Base-by-base conservation (phyloP, 2,113 vertebrate species). In the Cyprinodon brontotheroides region DNA sequence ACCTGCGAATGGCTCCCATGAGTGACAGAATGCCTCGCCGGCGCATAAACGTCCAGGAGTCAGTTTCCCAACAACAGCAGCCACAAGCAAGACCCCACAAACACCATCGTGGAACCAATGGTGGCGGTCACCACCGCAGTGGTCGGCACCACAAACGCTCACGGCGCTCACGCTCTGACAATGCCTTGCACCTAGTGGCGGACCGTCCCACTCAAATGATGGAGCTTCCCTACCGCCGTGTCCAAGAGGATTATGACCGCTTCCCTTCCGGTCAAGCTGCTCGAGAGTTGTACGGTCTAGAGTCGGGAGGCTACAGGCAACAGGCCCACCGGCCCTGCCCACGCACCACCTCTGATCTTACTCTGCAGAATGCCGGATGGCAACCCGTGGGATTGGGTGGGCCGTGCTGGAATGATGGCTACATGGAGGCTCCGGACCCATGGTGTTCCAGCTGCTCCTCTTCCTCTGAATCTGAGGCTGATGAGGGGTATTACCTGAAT, bases 381-480 rank as follows among this genome's bases (percentile, higher is more conserved):
- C 96, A 96, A 57, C 95, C 95, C 0, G 95, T 94, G 85, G 95
- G 96, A 69, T 82, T 87, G n/a, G 89, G 91, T 1, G 90, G 92
- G 41, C 96, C 95, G 15, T 96, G 95, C 88, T 94, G 97, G 40
- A 86, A 84, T 1, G 92, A 94, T 0, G 91, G 91, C 3, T 91
- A 93, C 70, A 94, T 86, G 78, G 92, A 93, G 69, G 73, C 75
- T 7, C 95, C 90, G n/a, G 93, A 97, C 68, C 96, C 97, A 61
- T 99, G 97, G 96, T 99, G 98, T 70, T 99, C 97, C 60, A 99
- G 97, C 73, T 98, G 97, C 89, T 98, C 98, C 72, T 98, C 97
- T 48, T 99, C 97, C 11, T 97, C 97, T 0, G 97, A 98, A 86
- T 97, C 96, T 65, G 98, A 97, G 0, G 96, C 95, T 81, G 96